Base-by-base conservation (phyloP, 2,888 invertebrate species). In the Hemicrepidius hirtus region DNA sequence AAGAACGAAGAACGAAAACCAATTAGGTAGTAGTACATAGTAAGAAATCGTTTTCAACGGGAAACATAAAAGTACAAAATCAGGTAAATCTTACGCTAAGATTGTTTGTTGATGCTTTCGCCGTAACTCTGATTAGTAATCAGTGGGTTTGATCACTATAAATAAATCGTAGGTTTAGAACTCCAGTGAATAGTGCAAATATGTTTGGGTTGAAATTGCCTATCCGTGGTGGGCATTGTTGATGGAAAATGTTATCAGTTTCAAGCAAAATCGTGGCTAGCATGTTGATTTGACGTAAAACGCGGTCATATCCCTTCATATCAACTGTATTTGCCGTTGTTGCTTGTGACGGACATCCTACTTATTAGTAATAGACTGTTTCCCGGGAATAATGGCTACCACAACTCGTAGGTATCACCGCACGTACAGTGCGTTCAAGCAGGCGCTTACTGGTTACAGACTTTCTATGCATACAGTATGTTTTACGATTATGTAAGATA, bases 331-430 rank as follows among this genome's bases (percentile, higher is more conserved):
- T 77, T 74, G 74, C 75, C 74, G 73, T 76, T 75, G 74, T 67
- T 71, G 71, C 73, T 77, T 75, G 75, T 74, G 77, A 74, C 78
- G 80, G 80, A 80, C 78, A 80, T 80, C 80, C 80, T 79, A 80
- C 78, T 80, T 80, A 79, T 80, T 80, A 72, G 77, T 80, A 80
- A 80, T 80, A 77, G 78, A 80, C 78, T 77, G 80, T 80, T 80
- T 80, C 80, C 80, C 80, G 80, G 78, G 78, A 80, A 78, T 75
- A 75, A 78, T 76, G 68, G 75, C 73, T 68, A 76, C 71, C 76
- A 74, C 74, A 73, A 74, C 71, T 75, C 72, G 77, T 77, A 76
- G 76, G 71, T 77, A 77, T 76, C 67, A 75, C 75, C 71, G 67
- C 72, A 72, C 69, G 69, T 69, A 69, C 64, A 69, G 63, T 69